Conservation (phyloP, 2,113 vertebrate genomes). For the Anhinga rufa region DNA sequence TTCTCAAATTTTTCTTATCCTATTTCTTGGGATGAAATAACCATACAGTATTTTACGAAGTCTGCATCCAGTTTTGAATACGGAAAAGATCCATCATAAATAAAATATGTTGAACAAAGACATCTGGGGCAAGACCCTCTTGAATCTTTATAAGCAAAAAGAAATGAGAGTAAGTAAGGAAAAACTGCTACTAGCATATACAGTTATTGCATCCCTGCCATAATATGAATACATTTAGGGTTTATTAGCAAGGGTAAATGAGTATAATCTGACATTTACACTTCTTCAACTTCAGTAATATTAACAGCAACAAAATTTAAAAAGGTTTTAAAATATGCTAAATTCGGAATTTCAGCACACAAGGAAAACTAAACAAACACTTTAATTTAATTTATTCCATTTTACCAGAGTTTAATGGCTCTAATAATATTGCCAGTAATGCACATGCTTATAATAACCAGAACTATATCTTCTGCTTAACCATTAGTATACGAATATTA, state of each 20-base stretch:
- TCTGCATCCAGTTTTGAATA: not conserved
- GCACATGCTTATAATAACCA: not conserved
- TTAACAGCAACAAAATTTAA: not conserved
- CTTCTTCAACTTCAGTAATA: not conserved
- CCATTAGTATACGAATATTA: not conserved
- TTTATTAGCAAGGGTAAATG: not conserved
- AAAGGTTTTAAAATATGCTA: not conserved
- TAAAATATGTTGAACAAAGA: not conserved
- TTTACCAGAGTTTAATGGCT: conserved; percentile 3
- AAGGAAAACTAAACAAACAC: not conserved
- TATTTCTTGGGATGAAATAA: not conserved
- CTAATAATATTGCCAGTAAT: not conserved
- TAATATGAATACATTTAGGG: not conserved
- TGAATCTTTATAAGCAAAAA: not conserved
- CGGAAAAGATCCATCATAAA: not conserved
- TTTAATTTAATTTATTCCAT: not conserved
- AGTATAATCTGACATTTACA: not conserved
- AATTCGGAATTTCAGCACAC: not conserved
- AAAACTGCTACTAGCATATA: not conserved
- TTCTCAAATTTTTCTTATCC: not conserved
- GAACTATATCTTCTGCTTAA: not conserved
- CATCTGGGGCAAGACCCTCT: not conserved
- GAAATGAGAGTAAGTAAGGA: not conserved
- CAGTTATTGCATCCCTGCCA: not conserved
- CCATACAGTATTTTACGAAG: not conserved